phyloP scores from a whole-genome alignment of 2,113 vertebrate genomes.

The Megaceryle maxima region DNA sequence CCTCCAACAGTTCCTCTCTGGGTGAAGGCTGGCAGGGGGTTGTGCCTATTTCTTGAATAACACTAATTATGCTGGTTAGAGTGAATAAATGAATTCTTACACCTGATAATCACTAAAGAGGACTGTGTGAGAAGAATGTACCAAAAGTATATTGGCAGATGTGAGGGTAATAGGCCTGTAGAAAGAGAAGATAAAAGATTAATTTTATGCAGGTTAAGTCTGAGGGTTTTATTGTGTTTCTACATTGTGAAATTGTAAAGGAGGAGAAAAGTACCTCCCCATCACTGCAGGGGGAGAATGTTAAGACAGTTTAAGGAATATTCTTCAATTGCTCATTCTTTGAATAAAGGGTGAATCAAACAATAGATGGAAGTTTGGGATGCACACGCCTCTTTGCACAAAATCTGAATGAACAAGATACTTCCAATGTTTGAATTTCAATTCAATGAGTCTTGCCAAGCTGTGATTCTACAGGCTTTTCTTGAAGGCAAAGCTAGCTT shows the following conservation, averaged over 20 bases:
- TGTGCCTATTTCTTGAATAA: not conserved
- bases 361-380: not conserved
- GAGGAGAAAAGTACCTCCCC: not conserved
- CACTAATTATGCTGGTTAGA: not conserved
- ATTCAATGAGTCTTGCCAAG: not conserved
- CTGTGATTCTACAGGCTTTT: not conserved
- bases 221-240: not conserved
- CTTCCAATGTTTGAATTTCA: not conserved
- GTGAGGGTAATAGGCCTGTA: not conserved
- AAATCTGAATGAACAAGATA: not conserved
- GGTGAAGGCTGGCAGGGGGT: not conserved
- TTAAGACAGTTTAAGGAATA: not conserved
- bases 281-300: not conserved
- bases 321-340: not conserved
- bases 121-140: not conserved
- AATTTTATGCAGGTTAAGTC: not conserved
- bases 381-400: not conserved
- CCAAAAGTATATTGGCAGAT: not conserved
- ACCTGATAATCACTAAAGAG: not conserved
- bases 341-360: not conserved
- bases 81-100: not conserved
- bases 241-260: not conserved
- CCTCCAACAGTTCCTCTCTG: rapidly evolving
- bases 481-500: not conserved
- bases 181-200: not conserved